Base-by-base conservation (phyloP, 2,888 invertebrate genomes). In the Calameuta pallipes region DNA sequence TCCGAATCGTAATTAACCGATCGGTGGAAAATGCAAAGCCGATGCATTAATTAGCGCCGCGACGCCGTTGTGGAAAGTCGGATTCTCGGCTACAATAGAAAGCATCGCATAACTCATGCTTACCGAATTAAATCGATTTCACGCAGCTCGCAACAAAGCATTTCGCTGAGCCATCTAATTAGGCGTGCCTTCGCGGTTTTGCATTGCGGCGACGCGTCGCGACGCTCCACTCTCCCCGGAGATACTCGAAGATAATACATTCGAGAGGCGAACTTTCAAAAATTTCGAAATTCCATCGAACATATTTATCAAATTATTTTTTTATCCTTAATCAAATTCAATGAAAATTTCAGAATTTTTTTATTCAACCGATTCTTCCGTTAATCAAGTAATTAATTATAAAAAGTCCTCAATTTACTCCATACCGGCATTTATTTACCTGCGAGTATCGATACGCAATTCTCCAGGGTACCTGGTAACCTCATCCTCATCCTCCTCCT, bases 101-200 rank as follows among this genome's bases (percentile, higher is more conserved):
- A 75, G 75, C 74, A 69, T 23, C 68, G 78, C 81, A 80, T 79
- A 80, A 79, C 81, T 81, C 78, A 75, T 78, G 83, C 80, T 83
- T 80, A 82, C 78, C 77, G 82, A 77, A 79, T 82, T 80, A 80
- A 84, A 87, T 87, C 86, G 87, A 87, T 87, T 85, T 86, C 85
- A 87, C 84, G 86, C 82, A 83, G 81, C 76, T 85, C 80, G 80
- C 80, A 82, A 81, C 80, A 73, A 76, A 73, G 82, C 77, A 76
- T 75, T 76, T 69, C 78, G 79, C 77, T 77, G 77, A 77, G 56
- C 80, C 79, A 76, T 80, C 80, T 80, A 81, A 81, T 81, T 81
- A 81, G 76, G 75, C 11, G 74, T 75, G 74, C 33, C 31, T 35
- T 31, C 71, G 71, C 71, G 71, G 71, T 34, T 31, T 56, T 56